These are phyloP conservation scores for Luidia sarsii DNA, from an alignment of 53 echinoderm and acorn worm genomes.

Conservation along the genomic window DNA sequence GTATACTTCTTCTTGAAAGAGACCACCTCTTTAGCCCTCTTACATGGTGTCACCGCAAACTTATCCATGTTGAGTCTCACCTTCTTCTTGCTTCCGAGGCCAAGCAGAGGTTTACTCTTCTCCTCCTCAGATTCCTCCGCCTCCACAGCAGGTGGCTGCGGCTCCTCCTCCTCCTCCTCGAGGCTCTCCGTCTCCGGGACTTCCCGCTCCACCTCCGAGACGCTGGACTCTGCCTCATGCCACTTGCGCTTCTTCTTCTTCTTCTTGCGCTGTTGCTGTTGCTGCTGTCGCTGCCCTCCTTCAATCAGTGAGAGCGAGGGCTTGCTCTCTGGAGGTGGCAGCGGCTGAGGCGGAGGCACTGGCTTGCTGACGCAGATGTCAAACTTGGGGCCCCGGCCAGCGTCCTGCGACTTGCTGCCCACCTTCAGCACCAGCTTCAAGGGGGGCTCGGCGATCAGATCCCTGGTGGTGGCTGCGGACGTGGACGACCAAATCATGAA, in stretches of 20 bases:
- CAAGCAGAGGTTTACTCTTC: neutral
- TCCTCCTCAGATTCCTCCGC: conserved; percentile 29
- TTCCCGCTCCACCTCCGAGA: conserved; percentile 48
- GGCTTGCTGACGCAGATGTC: conserved; percentile 50
- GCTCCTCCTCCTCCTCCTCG: conserved; percentile 35
- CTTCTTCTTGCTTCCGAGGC: conserved; percentile 32
- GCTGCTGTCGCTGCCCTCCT: too few species aligned
- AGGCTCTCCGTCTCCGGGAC: conserved; percentile 8
- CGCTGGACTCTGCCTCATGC: conserved; percentile 58
- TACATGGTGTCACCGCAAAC: too few species aligned
- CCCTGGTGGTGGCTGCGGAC: too few species aligned
- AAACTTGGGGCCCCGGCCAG: conserved; percentile 43
- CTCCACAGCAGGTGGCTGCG: conserved; percentile 47
- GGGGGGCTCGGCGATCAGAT: conserved; percentile 68
- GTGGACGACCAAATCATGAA: too few species aligned
- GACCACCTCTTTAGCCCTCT: too few species aligned
- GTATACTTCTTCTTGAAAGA: too few species aligned
- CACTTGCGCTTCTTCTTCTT: conserved; percentile 84
- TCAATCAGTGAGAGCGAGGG: too few species aligned
- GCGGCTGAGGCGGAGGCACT: conserved; percentile 39
- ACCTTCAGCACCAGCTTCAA: conserved; percentile 91
- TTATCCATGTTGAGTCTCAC: neutral
- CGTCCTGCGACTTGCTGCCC: conserved; percentile 63
- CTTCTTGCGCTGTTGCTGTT: conserved; percentile 31
- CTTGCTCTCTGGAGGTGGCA: too few species aligned